These are phyloP conservation scores for Sphenopsis melanotis DNA, from an alignment of 2,797 vertebrate genomes.

Conservation along the genomic window DNA sequence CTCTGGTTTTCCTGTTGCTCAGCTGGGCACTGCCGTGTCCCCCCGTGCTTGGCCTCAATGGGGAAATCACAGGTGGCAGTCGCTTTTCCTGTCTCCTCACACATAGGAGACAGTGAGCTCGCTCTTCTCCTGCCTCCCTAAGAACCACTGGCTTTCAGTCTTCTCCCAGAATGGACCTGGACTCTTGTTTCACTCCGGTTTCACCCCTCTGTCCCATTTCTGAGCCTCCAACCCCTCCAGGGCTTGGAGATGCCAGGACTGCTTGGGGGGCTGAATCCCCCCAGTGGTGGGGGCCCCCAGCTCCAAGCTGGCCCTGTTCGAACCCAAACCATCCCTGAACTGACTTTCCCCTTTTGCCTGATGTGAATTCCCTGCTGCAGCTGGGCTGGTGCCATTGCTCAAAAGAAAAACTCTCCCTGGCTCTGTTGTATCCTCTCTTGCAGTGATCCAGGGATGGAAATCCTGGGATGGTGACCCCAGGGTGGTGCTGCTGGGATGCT, in stretches of 20 bases:
- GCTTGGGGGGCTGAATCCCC: not conserved
- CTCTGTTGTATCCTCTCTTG: not conserved
- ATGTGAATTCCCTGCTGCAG: not conserved
- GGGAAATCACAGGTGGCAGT: slow-evolving; percentile 18
- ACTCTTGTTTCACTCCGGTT: not conserved
- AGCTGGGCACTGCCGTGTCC: not conserved
- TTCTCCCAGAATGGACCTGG: not conserved
- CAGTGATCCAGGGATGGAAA: not conserved
- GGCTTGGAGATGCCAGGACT: not conserved
- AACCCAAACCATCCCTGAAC: not conserved
- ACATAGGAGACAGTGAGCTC: not conserved
- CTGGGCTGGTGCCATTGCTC: rapidly evolving
- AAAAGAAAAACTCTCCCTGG: not conserved
- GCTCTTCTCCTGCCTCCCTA: not conserved
- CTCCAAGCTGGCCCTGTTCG: rapidly evolving
- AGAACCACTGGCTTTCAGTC: not conserved
- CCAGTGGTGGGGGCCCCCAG: rapidly evolving
- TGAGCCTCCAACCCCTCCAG: not conserved
- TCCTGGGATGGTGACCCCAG: not conserved
- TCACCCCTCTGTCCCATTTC: not conserved
- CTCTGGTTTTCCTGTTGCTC: slow-evolving; percentile 49
- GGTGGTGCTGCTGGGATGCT: not conserved
- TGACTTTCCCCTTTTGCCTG: not conserved
- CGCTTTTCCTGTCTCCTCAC: not conserved
- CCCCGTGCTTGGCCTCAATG: rapidly evolving